Evolutionary conservation across 92 coral and sea anemone genomes (phyloP), one percentile per base, ranked within the genome.

Genomic region (Phymanthus crucifer): DNA sequence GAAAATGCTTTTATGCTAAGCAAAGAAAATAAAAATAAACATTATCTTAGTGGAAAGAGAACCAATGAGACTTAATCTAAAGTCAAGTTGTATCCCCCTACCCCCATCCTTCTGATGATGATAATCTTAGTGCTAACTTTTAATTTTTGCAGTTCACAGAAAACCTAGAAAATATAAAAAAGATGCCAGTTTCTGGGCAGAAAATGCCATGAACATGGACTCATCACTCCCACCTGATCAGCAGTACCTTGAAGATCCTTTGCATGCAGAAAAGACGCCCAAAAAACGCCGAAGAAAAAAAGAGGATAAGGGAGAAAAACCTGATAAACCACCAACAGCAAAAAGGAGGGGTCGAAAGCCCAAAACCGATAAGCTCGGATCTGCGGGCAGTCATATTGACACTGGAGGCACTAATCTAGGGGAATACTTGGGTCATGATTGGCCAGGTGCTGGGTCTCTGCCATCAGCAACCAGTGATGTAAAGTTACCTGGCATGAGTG

Each of bases 301-400:
- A 83, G 88, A 91, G 77, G 92, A 93, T 68, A 95, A 94, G 67
- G 91, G 90, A 56, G 98, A 94, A 18, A 94, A 91, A 78, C 84
- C 94, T 74, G 98, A 93, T n/a, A 93, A 93, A 68, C 87, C 91
- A 17, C 70, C 86, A 1, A 52, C 91, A 65, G 91, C 84, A 83
- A 89, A 89, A 70, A 89, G 84, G 85, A 87, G 97, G 76, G 97
- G 95, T 32, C 94, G 99, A 69, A 95, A 95, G 77, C 95, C 97
- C 45, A 95, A 90, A 91, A 78, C 91, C 78, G 93, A 83, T 83
- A 93, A 95, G 92, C 90, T 95, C 93, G 97, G 95, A 87, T 89
- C 95, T 90, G 99, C 98, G 93, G 98, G 95, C 88, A 84, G 82
- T 47, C 90, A 78, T 34, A 82, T 82, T 19, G 92, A 95, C 87